Percentiles rank a stretch among this genome's conserved stretches.
These are phyloP conservation scores for Gallinago jamesoni DNA, from an alignment of 2,113 vertebrate species.

Conservation along the genomic window DNA sequence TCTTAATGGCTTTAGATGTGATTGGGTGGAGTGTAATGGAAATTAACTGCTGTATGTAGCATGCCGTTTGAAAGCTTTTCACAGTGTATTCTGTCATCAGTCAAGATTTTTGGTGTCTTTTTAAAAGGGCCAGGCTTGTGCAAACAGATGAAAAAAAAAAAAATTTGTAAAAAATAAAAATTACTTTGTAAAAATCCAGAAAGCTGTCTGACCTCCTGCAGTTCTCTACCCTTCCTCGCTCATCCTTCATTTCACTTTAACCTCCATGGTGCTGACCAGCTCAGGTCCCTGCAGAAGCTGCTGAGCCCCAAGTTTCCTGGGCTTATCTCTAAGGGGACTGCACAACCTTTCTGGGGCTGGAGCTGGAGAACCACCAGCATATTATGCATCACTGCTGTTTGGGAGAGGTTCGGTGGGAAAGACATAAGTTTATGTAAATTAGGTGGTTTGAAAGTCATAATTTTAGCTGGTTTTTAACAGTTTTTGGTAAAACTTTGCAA, in stretches of 20 bases:
- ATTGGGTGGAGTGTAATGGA: background rate
- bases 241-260: background rate
- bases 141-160: background rate
- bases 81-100: background rate
- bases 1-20: background rate
- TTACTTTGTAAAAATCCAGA: background rate
- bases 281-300: background rate
- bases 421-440: background rate
- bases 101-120: background rate
- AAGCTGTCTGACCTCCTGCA: background rate
- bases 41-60: background rate
- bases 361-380: background rate
- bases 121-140: background rate
- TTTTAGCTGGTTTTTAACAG: background rate
- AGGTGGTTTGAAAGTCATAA: background rate
- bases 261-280: background rate
- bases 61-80: background rate
- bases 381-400: rapidly evolving
- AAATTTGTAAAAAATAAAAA: background rate
- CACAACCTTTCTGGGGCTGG: background rate
- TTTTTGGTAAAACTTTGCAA: background rate
- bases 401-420: background rate
- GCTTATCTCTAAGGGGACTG: background rate
- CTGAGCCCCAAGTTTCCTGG: background rate
- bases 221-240: background rate